These are phyloP conservation scores for Helogale parvula DNA, from an alignment of 2,113 vertebrate species.

Conservation along the genomic window DNA sequence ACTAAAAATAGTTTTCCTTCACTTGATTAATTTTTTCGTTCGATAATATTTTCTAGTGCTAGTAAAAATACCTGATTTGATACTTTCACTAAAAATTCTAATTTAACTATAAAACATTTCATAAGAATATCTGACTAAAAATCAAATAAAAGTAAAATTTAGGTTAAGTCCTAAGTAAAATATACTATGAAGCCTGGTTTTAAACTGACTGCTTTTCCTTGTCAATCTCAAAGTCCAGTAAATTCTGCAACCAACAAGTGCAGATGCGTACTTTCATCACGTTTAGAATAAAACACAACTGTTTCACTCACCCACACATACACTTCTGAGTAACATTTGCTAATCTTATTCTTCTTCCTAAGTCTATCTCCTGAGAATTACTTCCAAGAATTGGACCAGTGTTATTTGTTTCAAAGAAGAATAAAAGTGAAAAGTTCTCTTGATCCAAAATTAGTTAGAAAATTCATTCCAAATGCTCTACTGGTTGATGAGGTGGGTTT, in stretches of 20 bases:
- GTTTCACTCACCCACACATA: background rate
- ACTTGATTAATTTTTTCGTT: background rate
- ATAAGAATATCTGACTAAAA: background rate
- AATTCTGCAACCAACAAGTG: background rate
- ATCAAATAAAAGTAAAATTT: conserved; percentile 29
- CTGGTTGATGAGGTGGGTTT: background rate
- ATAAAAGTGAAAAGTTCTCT: background rate
- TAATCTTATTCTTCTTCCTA: background rate
- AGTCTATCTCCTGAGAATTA: background rate
- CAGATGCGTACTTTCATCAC: background rate
- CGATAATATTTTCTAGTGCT: conserved; percentile 6
- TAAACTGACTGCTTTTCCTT: background rate
- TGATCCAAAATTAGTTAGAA: background rate
- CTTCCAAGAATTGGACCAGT: background rate
- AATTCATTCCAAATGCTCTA: background rate
- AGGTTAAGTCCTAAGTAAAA: background rate
- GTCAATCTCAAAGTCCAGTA: background rate
- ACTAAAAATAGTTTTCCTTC: background rate
- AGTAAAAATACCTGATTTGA: conserved; percentile 7
- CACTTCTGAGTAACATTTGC: background rate
- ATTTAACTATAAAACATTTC: background rate
- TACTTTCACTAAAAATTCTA: conserved; percentile 43
- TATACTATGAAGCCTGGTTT: background rate
- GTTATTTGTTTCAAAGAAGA: background rate
- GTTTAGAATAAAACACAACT: background rate